Conservation (phyloP, 2,888 invertebrate genomes). For the Bugula neritina region DNA sequence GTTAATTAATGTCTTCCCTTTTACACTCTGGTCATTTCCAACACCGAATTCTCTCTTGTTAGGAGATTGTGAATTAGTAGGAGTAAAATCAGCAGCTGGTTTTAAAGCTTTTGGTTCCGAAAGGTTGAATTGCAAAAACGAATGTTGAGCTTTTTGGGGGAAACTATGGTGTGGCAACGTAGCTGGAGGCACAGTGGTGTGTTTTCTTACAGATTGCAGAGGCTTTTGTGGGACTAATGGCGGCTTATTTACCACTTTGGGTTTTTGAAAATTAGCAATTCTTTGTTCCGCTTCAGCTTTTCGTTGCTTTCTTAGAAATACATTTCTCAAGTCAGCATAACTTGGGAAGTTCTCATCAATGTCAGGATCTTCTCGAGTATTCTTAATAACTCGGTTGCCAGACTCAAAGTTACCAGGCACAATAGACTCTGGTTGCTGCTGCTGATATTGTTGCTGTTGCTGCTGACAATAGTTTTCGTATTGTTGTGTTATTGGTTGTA, state of each 20-base stretch:
- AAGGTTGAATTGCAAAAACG: background rate
- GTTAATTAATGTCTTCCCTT: too few species aligned
- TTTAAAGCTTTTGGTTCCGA: background rate
- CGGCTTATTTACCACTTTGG: background rate
- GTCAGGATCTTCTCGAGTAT: constrained; percentile 16
- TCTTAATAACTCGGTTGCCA: background rate
- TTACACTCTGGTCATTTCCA: background rate
- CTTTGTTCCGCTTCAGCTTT: background rate
- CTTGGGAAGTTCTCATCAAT: constrained; percentile 22
- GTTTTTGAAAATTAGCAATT: background rate
- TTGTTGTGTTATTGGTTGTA: background rate
- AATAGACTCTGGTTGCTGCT: background rate
- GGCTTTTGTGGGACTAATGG: background rate
- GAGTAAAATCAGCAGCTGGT: background rate
- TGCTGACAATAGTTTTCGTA: background rate
- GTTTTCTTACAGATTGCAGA: background rate
- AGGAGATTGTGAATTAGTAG: background rate
- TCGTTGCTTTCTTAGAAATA: background rate
- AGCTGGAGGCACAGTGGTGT: background rate
- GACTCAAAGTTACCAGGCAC: background rate
- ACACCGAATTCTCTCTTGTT: background rate
- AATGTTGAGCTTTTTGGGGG: background rate
- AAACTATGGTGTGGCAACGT: background rate
- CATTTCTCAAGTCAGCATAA: background rate
- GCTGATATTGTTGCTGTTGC: constrained; percentile 12